These are phyloP conservation scores for Schrankia costaestrigalis DNA, from an alignment of 2,888 invertebrate genomes.

Conservation along the genomic window DNA sequence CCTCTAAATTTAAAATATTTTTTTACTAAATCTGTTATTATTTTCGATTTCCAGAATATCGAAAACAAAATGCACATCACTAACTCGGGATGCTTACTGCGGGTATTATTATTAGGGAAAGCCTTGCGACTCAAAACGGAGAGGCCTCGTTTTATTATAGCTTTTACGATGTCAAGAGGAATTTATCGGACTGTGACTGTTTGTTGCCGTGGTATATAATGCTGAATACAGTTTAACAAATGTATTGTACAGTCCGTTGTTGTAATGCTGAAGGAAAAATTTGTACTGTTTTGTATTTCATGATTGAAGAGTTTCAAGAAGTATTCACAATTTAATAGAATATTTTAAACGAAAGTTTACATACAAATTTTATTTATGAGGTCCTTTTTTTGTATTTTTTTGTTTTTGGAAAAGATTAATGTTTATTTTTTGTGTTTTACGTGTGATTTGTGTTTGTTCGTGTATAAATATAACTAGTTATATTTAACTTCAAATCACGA, in stretches of 20 bases:
- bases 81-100: slow-evolving; percentile 24
- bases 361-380: too few relatives aligned
- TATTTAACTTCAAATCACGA: too few relatives aligned
- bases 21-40: background rate
- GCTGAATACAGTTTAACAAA: slow-evolving; percentile 14
- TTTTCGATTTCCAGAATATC: background rate
- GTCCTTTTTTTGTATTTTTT: too few relatives aligned
- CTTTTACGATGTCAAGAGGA: slow-evolving; percentile 34
- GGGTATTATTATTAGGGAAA: slow-evolving; percentile 28
- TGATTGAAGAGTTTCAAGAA: too few relatives aligned
- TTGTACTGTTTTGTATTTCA: background rate
- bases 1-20: too few relatives aligned
- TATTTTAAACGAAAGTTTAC: too few relatives aligned
- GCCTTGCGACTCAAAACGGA: slow-evolving; percentile 24
- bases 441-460: too few relatives aligned
- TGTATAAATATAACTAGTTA: too few relatives aligned
- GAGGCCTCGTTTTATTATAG: slow-evolving; percentile 27
- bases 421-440: too few relatives aligned
- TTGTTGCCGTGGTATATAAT: slow-evolving; percentile 26
- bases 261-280: slow-evolving; percentile 4
- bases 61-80: slow-evolving; percentile 16
- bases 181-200: slow-evolving; percentile 28
- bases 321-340: too few relatives aligned
- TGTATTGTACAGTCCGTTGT: slow-evolving; percentile 5
- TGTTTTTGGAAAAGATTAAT: too few relatives aligned